Evolutionary conservation across 1,140 invertebrate genomes (phyloP).

Genomic region (Sarcophaga bullata): DNA sequence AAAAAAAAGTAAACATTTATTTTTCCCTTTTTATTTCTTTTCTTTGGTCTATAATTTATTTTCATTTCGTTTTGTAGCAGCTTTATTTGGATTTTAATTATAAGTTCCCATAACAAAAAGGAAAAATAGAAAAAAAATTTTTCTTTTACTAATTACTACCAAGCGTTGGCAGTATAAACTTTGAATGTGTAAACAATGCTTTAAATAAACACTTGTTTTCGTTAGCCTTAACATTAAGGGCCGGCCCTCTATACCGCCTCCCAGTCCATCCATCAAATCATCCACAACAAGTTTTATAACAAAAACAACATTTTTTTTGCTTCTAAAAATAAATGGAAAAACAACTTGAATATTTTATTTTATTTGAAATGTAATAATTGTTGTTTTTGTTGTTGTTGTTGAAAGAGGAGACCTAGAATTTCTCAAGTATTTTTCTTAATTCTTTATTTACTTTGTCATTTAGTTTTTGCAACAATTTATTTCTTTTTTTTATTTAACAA

Average conservation of each 20-base stretch:
- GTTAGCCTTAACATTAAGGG: neutral
- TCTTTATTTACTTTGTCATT: slow-evolving; percentile 11
- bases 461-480: neutral
- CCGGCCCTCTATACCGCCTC: neutral
- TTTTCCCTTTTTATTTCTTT: too few relatives aligned
- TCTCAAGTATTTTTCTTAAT: neutral
- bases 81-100: too few relatives aligned
- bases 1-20: too few relatives aligned
- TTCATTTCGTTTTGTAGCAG: too few relatives aligned
- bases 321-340: slow-evolving; percentile 1
- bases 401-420: too few relatives aligned
- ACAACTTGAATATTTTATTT: neutral
- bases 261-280: neutral
- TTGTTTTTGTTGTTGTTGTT: too few relatives aligned
- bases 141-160: neutral
- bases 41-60: too few relatives aligned
- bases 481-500: neutral
- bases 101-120: too few relatives aligned
- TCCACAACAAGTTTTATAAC: neutral
- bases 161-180: neutral
- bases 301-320: neutral
- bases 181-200: neutral
- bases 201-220: neutral
- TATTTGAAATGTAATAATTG: neutral
- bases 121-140: too few relatives aligned